phyloP scores from a whole-genome alignment of 2,797 vertebrate species.

The Clarias fuscus region DNA sequence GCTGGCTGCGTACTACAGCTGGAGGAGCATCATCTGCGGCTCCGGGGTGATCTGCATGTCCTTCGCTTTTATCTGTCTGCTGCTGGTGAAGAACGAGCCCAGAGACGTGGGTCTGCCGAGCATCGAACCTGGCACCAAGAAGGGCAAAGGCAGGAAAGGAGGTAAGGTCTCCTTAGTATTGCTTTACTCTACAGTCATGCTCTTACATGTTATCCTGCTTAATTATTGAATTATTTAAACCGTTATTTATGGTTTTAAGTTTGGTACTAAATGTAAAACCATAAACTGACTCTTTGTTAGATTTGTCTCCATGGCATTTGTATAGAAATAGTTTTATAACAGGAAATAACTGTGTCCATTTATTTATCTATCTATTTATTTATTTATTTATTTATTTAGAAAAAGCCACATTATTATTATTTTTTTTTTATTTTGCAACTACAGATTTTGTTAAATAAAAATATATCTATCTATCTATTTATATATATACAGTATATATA shows the following conservation, averaged over 20 bases:
- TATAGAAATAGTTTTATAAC: neutral
- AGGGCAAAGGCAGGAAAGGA: conserved; percentile 81
- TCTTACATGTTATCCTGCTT: neutral
- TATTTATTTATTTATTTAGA: too few species aligned
- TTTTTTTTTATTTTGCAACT: too few species aligned
- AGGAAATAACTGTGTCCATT: neutral
- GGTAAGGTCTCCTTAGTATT: conserved; percentile 70
- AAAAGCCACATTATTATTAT: too few species aligned
- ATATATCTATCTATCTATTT: too few species aligned
- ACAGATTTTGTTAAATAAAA: too few species aligned
- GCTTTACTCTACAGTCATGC: neutral
- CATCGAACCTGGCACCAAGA: conserved; percentile 78
- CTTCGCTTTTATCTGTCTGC: conserved; percentile 82
- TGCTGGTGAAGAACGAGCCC: conserved; percentile 90
- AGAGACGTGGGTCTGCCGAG: conserved; percentile 89
- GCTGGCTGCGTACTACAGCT: conserved; percentile 86
- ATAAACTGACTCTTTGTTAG: neutral
- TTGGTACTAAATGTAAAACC: neutral
- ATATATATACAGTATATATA: too few species aligned
- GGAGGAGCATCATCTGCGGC: conserved; percentile 86
- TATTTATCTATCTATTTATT: too few species aligned
- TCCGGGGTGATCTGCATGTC: conserved; percentile 84
- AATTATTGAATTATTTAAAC: neutral
- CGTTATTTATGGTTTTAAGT: neutral
- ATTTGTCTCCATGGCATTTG: neutral